Evolutionary conservation across 2,888 invertebrate species (phyloP).

Genomic region (Apocheima hispidaria): DNA sequence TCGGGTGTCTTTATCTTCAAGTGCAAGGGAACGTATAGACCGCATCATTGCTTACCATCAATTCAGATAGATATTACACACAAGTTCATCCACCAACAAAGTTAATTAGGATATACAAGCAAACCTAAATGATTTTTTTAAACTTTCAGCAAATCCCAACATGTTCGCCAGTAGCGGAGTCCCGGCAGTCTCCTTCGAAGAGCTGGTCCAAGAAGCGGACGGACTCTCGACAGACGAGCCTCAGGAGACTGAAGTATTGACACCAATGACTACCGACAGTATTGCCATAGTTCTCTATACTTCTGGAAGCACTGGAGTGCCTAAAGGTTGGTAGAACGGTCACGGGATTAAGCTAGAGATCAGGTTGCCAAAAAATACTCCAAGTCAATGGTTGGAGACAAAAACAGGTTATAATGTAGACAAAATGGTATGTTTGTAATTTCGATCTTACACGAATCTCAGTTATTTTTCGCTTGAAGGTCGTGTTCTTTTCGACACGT

Average conservation of each 20-base stretch:
- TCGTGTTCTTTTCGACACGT: no score
- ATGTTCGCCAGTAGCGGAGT: constrained; percentile 72
- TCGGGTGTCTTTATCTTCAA: no score
- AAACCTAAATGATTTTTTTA: neutral
- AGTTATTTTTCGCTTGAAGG: no score
- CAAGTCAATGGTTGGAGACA: neutral
- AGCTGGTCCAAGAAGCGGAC: constrained; percentile 78
- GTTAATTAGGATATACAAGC: no score
- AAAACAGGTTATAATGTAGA: neutral
- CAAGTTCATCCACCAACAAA: no score
- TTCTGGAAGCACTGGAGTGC: constrained; percentile 95
- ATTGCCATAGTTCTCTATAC: constrained; percentile 92
- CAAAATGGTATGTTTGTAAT: no score
- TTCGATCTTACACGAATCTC: no score
- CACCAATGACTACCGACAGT: constrained; percentile 72
- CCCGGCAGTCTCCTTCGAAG: constrained; percentile 78
- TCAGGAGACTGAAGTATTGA: constrained; percentile 71
- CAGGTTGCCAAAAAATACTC: no score
- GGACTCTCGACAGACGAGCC: constrained; percentile 70
- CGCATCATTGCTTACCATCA: no score
- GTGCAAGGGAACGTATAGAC: no score
- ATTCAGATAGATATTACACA: no score
- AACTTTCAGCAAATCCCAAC: constrained; percentile 67
- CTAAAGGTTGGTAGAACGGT: constrained; percentile 89
- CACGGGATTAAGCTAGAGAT: neutral